phyloP scores from a whole-genome alignment of 2,113 vertebrate species.

The Oncorhynchus mykiss region DNA sequence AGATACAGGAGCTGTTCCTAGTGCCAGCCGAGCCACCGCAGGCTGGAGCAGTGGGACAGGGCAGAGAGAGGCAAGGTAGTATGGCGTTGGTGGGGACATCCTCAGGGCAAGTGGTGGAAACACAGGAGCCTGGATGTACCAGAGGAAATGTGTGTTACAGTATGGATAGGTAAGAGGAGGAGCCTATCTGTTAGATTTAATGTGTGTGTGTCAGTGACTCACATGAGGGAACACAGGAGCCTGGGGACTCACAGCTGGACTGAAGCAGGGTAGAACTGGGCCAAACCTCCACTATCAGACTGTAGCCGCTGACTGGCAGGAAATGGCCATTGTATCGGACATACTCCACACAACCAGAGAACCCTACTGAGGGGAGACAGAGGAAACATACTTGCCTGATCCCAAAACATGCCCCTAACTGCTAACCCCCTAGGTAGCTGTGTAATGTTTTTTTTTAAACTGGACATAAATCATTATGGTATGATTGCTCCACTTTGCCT shows the following conservation, averaged over 20 bases:
- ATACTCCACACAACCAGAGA: slow-evolving; percentile 72
- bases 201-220: no score
- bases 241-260: slow-evolving; percentile 52
- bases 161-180: no score
- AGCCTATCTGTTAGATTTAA: no score
- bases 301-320: slow-evolving; percentile 61
- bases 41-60: slow-evolving; percentile 45
- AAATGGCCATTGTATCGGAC: slow-evolving; percentile 57
- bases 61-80: slow-evolving; percentile 46
- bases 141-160: no score
- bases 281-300: slow-evolving; percentile 54
- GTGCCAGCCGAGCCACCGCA: slow-evolving; percentile 20
- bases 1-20: slow-evolving; percentile 58
- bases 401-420: no score
- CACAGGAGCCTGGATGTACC: slow-evolving; percentile 44
- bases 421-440: no score
- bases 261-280: slow-evolving; percentile 57
- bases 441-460: no score
- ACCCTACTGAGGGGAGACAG: slow-evolving; percentile 52
- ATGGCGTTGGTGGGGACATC: slow-evolving; percentile 1
- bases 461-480: no score
- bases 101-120: slow-evolving; percentile 48
- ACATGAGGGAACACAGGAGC: slow-evolving; percentile 24
- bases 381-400: background rate
- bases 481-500: no score